Conservation (phyloP, 2,113 vertebrate species). For the Anguilla japonica region DNA sequence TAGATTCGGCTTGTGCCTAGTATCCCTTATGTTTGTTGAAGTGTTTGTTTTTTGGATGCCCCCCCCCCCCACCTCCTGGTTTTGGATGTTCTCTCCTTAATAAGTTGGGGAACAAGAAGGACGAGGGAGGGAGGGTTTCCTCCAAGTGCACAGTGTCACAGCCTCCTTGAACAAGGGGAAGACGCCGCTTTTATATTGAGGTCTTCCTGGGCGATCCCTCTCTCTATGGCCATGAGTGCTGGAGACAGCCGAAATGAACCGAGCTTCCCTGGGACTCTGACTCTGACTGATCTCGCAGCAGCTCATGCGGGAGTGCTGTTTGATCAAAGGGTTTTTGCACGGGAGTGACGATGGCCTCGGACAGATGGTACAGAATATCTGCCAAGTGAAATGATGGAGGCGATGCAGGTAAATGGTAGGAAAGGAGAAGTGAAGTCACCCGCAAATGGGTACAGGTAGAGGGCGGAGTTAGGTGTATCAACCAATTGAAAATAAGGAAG, state of each 20-base stretch:
- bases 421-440: background rate
- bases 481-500: no score
- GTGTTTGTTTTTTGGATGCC: background rate
- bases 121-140: background rate
- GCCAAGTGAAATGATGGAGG: background rate
- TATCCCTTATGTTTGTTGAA: background rate
- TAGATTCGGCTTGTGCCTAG: background rate
- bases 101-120: background rate
- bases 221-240: background rate
- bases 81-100: no score
- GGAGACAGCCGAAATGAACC: background rate
- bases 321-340: background rate
- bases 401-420: no score
- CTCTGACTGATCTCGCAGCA: background rate
- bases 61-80: background rate
- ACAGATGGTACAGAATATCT: background rate
- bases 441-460: background rate
- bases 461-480: no score
- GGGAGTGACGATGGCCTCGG: background rate
- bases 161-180: no score
- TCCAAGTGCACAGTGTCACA: no score
- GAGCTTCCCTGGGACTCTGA: background rate
- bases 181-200: no score
- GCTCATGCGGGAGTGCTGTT: background rate
- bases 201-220: background rate